Evolutionary conservation across 2,113 vertebrate species (phyloP).

Genomic region (Seriola dumerili): DNA sequence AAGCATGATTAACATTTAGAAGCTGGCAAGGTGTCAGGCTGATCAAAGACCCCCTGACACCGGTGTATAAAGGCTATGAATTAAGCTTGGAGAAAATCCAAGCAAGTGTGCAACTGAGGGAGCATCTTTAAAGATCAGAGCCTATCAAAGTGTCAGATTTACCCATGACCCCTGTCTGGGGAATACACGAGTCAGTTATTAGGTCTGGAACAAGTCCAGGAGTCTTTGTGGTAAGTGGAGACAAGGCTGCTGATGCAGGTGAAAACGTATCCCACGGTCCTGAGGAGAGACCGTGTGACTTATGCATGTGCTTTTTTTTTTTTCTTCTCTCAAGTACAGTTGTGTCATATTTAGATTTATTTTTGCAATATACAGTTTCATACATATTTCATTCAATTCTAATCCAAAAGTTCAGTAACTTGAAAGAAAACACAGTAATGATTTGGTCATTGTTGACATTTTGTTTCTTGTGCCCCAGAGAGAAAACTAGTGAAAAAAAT

Average conservation of each 20-base stretch:
- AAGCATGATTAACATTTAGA: conserved; percentile 68
- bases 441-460: no score
- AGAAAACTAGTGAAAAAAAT: neutral
- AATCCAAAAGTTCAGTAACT: no score
- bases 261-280: conserved; percentile 27
- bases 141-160: conserved; percentile 67
- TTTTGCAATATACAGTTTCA: no score
- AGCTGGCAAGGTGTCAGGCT: conserved; percentile 55
- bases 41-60: conserved; percentile 69
- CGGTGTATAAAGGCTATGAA: conserved; percentile 48
- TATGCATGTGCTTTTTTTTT: neutral
- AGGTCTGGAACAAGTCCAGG: conserved; percentile 51
- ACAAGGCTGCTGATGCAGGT: conserved; percentile 43
- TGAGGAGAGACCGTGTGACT: conserved; percentile 2
- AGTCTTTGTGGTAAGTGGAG: conserved; percentile 30
- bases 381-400: neutral
- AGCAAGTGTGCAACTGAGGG: conserved; percentile 47
- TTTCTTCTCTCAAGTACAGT: neutral
- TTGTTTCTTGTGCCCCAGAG: no score
- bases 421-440: no score
- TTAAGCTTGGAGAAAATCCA: conserved; percentile 65
- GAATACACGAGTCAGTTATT: conserved; percentile 58
- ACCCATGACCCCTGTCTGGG: conserved; percentile 42
- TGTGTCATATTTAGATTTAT: neutral
- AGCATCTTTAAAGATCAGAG: conserved; percentile 71